Evolutionary conservation across 2,888 invertebrate genomes (phyloP).

Genomic region (Gandaritis pyraliata): DNA sequence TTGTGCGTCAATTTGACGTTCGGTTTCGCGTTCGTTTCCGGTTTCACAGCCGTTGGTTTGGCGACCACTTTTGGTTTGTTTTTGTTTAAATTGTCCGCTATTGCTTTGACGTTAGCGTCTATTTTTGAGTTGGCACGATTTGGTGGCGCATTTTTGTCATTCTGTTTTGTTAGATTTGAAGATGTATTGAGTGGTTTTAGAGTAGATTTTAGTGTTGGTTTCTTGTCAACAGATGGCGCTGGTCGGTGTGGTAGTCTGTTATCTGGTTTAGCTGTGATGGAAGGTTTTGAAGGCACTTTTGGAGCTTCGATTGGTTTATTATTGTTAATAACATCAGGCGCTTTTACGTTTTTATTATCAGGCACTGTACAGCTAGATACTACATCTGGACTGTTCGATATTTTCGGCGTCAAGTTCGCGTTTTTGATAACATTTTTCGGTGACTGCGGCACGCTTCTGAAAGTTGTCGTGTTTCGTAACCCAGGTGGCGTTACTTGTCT

Average conservation of each 20-base stretch:
- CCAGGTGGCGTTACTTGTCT: slow-evolving; percentile 82
- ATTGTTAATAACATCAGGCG: slow-evolving; percentile 86
- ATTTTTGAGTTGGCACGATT: slow-evolving; percentile 69
- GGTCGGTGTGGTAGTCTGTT: slow-evolving; percentile 72
- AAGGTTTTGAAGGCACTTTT: slow-evolving; percentile 76
- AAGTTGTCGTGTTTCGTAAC: slow-evolving; percentile 72
- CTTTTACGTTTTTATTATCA: slow-evolving; percentile 80
- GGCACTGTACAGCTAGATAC: slow-evolving; percentile 88
- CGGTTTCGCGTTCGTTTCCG: slow-evolving; percentile 65
- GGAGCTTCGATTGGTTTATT: slow-evolving; percentile 76
- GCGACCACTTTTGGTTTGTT: slow-evolving; percentile 79
- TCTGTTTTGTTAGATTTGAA: slow-evolving; percentile 56
- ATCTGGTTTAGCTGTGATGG: slow-evolving; percentile 71
- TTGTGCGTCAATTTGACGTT: slow-evolving; percentile 81
- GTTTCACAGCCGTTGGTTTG: slow-evolving; percentile 66
- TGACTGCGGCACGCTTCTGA: slow-evolving; percentile 71
- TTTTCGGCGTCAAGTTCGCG: slow-evolving; percentile 59
- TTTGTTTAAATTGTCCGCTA: slow-evolving; percentile 79
- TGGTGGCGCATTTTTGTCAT: slow-evolving; percentile 62
- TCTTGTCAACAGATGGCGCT: slow-evolving; percentile 71
- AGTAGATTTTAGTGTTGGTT: slow-evolving; percentile 61
- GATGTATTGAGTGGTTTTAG: slow-evolving; percentile 62
- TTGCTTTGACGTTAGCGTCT: slow-evolving; percentile 68
- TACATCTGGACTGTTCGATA: slow-evolving; percentile 88
- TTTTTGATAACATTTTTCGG: slow-evolving; percentile 69